Percentiles rank a stretch among this genome's conserved stretches.
phyloP scores from a whole-genome alignment of 2,888 invertebrate genomes.

The Epicampocera succincta region DNA sequence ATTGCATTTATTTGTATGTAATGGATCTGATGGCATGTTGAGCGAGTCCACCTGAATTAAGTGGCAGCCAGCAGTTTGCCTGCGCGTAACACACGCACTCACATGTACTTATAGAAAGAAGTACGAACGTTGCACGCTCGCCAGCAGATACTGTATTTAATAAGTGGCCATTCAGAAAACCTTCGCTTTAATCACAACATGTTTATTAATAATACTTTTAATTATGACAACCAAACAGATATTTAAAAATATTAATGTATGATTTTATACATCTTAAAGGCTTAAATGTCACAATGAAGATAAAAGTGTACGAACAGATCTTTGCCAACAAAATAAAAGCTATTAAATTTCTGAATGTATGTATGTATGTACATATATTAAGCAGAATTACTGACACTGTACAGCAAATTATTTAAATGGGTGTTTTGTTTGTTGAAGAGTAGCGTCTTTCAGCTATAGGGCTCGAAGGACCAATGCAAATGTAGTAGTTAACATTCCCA shows the following conservation, averaged over 20 bases:
- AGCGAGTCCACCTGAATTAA: conserved; percentile 62
- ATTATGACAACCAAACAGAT: conserved; percentile 72
- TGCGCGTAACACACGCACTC: not conserved
- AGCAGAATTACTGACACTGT: not conserved
- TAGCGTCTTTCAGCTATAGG: no score
- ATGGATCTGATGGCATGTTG: conserved; percentile 59
- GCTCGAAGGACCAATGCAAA: no score
- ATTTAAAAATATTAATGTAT: conserved; percentile 56
- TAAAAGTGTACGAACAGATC: conserved; percentile 21
- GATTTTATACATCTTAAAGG: conserved; percentile 16
- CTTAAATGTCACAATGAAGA: conserved; percentile 32
- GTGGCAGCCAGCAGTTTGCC: conserved; percentile 27
- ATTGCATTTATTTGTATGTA: conserved; percentile 36
- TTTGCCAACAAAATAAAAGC: not conserved
- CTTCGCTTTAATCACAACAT: conserved; percentile 71
- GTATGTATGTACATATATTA: no score
- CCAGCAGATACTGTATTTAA: conserved; percentile 4
- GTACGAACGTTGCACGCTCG: not conserved
- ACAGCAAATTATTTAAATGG: no score
- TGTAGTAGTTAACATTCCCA: no score
- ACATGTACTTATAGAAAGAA: no score
- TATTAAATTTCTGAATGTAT: conserved; percentile 26
- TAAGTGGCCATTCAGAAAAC: conserved; percentile 51
- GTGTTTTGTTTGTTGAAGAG: no score
- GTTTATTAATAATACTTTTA: conserved; percentile 74